These are phyloP conservation scores for Lagria hirta DNA, from an alignment of 2,888 invertebrate species.

Conservation along the genomic window DNA sequence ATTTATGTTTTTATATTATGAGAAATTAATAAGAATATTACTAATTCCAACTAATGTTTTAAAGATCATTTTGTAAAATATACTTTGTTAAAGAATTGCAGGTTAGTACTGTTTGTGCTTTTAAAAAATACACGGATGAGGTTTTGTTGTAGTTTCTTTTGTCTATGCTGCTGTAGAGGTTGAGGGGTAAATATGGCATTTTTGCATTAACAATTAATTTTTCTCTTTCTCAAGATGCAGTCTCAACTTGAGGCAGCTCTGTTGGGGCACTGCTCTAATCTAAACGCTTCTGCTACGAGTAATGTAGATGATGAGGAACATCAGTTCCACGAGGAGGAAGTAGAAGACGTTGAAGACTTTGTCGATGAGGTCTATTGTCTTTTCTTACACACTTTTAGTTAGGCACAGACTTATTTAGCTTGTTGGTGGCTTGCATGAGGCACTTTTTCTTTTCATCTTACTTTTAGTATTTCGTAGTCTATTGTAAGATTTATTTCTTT, in stretches of 20 bases:
- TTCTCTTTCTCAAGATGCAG: slow-evolving; percentile 50
- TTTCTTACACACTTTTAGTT: no score
- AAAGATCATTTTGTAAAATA: no score
- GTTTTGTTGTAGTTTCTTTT: no score
- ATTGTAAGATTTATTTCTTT: slow-evolving; percentile 16
- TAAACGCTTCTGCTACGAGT: slow-evolving; percentile 42
- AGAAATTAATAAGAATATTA: no score
- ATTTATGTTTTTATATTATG: no score
- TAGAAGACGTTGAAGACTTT: slow-evolving; percentile 60
- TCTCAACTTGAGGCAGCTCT: slow-evolving; percentile 55
- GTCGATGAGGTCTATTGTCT: slow-evolving; percentile 56
- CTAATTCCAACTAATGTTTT: no score
- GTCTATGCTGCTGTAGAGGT: no score
- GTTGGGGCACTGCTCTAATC: slow-evolving; percentile 51
- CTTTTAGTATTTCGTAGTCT: not conserved
- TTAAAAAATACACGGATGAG: no score
- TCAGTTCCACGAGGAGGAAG: slow-evolving; percentile 59
- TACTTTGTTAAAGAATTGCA: no score
- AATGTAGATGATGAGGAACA: slow-evolving; percentile 51
- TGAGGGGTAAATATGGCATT: not conserved
- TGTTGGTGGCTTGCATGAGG: slow-evolving; percentile 10
- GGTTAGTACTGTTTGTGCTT: no score
- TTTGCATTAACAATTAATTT: not conserved
- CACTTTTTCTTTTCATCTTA: slow-evolving; percentile 1
- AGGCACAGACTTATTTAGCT: slow-evolving; percentile 8